These are phyloP conservation scores for Ostrea denselamellosa DNA, from an alignment of 1,140 invertebrate species.

Conservation along the genomic window DNA sequence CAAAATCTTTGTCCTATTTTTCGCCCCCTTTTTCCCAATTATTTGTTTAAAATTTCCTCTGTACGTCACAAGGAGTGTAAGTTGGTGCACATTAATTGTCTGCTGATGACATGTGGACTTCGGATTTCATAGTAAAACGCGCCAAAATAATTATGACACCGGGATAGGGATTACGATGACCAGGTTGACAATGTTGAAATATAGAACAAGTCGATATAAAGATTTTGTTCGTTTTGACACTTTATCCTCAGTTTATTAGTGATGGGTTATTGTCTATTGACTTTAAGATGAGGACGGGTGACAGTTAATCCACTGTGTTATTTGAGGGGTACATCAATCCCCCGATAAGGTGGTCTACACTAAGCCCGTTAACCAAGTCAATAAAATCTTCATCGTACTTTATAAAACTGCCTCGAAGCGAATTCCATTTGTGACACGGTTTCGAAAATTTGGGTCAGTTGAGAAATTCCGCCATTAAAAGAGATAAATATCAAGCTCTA, in stretches of 20 bases:
- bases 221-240: background rate
- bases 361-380: conserved; percentile 30
- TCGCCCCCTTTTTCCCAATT: too few species aligned
- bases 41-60: background rate
- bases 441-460: background rate
- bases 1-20: conserved; percentile 2
- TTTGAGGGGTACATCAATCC: background rate
- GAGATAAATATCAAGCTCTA: background rate
- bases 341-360: background rate
- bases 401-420: background rate
- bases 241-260: background rate
- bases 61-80: background rate
- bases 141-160: background rate
- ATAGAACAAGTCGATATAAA: background rate
- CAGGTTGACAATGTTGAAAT: background rate
- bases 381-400: background rate
- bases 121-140: background rate
- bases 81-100: background rate
- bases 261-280: background rate
- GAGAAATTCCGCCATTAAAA: conserved; percentile 6
- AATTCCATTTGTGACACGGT: background rate
- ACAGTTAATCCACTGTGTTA: background rate
- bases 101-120: background rate
- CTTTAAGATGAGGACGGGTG: background rate
- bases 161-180: background rate